Base-by-base conservation (phyloP, 1,140 invertebrate genomes). In the Bombus cullumanus region DNA sequence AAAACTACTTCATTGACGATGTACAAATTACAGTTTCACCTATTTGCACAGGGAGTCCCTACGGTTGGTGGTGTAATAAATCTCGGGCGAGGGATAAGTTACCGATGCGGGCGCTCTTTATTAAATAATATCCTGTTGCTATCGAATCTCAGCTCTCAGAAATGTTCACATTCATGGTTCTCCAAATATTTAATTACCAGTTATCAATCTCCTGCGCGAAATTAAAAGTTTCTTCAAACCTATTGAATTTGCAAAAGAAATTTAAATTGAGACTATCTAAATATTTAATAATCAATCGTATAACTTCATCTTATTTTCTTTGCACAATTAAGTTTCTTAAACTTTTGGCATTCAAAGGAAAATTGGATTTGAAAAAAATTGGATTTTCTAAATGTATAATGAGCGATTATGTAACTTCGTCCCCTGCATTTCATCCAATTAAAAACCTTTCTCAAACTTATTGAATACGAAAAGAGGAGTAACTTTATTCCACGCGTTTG, bases 11-110 rank as follows among this genome's bases (percentile, higher is more conserved):
- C 72, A 76, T 83, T 68, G 39, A 75, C 31, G 12, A 18, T 37
- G 34, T 80, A 80, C 72, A 83, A 83, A 83, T 83, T 83, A 62
- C 34, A 37, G 72, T 47, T 66, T 53, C 53, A 22, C 47, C 25
- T 53, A 28, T 83, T 66, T 66, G 31, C 59, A 15, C 4, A 9
- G 22, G 28, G 5, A 8, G 28, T 25, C 31, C 3, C 22, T n/a
- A n/a, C 31, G 4, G 31, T 59, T 28, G 2, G 22, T 31, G n/a
- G 71, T 72, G 28, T 13, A 13, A 34, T 47, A 22, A 31, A 47
- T n/a, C 1, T 28, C 15, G 2, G 12, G 0, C 9, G 13, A n/a
- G 25, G n/a, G n/a, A 43, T 43, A 3, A 39, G 28, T 43, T 31
- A 10, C 13, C 5, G 25, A 73, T 31, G 71, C 28, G 71, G 39